Conservation (phyloP, 2,888 invertebrate genomes). For the Calliopum simillimum region DNA sequence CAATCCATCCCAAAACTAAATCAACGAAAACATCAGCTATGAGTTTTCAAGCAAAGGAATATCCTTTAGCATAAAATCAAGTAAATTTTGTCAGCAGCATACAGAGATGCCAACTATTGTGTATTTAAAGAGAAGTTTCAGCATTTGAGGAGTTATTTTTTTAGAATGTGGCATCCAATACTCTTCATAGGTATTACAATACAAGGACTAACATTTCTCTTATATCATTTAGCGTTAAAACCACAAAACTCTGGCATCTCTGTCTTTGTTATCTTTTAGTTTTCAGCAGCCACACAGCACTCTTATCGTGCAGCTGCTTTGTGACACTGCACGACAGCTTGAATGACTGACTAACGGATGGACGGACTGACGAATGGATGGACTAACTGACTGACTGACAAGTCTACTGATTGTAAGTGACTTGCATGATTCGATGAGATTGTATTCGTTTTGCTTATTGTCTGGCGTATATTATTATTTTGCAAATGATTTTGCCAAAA, state of each 20-base stretch:
- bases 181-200: no score
- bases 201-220: no score
- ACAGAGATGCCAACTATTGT: no score
- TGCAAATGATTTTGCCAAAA: conserved; percentile 4
- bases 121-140: no score
- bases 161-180: no score
- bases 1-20: not conserved
- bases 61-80: not conserved
- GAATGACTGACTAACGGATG: not conserved
- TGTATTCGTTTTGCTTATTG: not conserved
- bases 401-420: no score
- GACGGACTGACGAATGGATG: no score
- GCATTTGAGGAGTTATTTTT: no score
- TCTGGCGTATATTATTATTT: not conserved
- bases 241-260: not conserved
- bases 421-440: not conserved
- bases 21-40: not conserved
- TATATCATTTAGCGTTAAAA: no score
- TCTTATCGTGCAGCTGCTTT: conserved; percentile 4
- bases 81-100: no score
- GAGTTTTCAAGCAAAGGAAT: not conserved
- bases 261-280: conserved; percentile 11
- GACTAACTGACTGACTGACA: no score
- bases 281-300: not conserved
- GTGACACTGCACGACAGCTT: conserved; percentile 1